Base-by-base conservation (phyloP, 1,140 invertebrate genomes). In the Drosophila santomea region DNA sequence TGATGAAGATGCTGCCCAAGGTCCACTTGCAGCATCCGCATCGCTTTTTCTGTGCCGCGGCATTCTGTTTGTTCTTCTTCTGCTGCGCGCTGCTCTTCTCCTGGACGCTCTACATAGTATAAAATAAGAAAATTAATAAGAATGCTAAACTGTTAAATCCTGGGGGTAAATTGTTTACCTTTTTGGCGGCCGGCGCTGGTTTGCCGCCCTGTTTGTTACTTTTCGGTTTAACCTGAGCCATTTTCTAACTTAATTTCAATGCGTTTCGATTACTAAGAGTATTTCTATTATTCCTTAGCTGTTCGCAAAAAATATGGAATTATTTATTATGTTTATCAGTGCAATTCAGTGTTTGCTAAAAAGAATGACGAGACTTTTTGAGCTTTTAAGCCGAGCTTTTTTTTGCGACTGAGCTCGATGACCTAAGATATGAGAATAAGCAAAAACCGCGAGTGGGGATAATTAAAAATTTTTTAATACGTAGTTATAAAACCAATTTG, bases 1-100 rank as follows among this genome's bases (percentile, higher is more conserved):
- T 58, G 17, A 94, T 76, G 41, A 94, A 78, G 66, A 94, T 92
- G 82, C 93, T 94, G 44, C 94, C 94, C 83, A 93, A 92, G 23
- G 94, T 74, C 94, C 94, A 94, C 84, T 93, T 94, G 86, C 94
- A 94, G 90, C 94, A 94, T 91, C 81, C 82, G 55, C 90, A 92
- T 59, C 85, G 89, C 71, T 89, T 91, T 71, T 92, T 92, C 58
- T 85, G 81, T 66, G 74, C 48, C 60, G 68, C 50, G 23, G 71
- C 67, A 59, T 57, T 84, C 68, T 76, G 73, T 79, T 86, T 91
- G 66, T 84, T 92, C 81, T 69, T 88, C 78, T 92, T 92, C 58
- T 91, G 86, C 74, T 92, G 85, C 62, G 84, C 84, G 41, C 45
- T 88, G 80, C 61, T 88, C 74, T 91, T 92, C 56, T 92, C 90